Evolutionary conservation across 2,888 invertebrate genomes (phyloP).

Genomic region (Tipula unca): DNA sequence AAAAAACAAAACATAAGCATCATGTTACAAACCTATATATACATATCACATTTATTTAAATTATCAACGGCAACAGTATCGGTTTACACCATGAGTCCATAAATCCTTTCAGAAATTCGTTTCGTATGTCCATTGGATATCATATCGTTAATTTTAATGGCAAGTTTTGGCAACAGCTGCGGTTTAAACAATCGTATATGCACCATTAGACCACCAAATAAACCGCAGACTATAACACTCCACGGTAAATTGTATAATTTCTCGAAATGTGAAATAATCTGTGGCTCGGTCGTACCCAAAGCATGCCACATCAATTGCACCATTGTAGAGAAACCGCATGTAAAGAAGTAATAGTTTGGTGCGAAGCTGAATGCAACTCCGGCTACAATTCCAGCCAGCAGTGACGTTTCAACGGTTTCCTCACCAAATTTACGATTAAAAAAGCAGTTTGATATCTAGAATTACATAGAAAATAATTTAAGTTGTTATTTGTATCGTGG

Average conservation of each 20-base stretch:
- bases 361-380: background rate
- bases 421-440: background rate
- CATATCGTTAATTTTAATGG: background rate
- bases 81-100: background rate
- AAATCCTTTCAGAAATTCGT: background rate
- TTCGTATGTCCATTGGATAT: background rate
- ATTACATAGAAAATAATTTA: background rate
- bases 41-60: background rate
- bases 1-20: no score
- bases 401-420: background rate
- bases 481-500: background rate
- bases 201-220: background rate
- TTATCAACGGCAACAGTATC: background rate
- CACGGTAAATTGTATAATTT: background rate
- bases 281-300: background rate
- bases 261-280: background rate
- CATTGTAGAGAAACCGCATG: background rate
- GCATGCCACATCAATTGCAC: background rate
- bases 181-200: background rate
- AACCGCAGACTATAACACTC: background rate
- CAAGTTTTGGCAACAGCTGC: background rate
- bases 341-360: background rate
- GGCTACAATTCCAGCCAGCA: background rate
- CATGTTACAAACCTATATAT: no score
- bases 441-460: background rate